phyloP scores from a whole-genome alignment of 2,113 vertebrate genomes.

The Oenanthe melanoleuca region DNA sequence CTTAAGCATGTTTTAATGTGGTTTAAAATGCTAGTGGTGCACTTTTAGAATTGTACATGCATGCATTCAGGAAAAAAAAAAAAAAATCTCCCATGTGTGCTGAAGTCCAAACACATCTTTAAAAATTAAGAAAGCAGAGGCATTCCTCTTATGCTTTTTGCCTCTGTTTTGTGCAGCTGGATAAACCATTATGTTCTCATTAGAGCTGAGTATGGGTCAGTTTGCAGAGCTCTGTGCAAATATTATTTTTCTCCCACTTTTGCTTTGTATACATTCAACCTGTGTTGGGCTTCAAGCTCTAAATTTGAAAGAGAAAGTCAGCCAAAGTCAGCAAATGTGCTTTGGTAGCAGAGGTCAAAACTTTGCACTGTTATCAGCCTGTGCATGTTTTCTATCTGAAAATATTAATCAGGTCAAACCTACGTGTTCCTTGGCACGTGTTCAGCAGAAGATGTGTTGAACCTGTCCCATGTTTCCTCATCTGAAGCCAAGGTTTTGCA shows the following conservation, averaged over 20 bases:
- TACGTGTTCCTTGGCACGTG: neutral
- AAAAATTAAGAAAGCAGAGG: neutral
- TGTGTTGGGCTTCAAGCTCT: neutral
- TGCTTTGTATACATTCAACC: slow-evolving; percentile 27
- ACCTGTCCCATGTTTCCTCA: neutral
- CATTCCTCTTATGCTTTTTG: neutral
- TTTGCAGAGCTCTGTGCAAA: slow-evolving; percentile 46
- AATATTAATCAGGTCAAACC: neutral
- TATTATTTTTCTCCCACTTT: slow-evolving; percentile 50
- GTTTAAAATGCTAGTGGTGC: slow-evolving; percentile 7
- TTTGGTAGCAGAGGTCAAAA: slow-evolving; percentile 15
- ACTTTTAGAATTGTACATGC: neutral
- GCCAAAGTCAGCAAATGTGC: slow-evolving; percentile 34
- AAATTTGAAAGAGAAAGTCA: neutral
- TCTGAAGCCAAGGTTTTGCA: neutral
- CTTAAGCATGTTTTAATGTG: neutral
- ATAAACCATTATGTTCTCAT: slow-evolving; percentile 33
- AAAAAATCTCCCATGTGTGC: neutral
- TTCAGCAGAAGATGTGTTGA: neutral
- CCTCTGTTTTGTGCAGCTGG: slow-evolving; percentile 43
- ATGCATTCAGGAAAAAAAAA: neutral
- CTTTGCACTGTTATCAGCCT: neutral
- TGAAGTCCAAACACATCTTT: neutral
- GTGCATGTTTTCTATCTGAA: neutral
- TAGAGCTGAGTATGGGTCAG: neutral